Conservation (phyloP, 2,888 invertebrate species). For the Rhagonycha lutea region DNA sequence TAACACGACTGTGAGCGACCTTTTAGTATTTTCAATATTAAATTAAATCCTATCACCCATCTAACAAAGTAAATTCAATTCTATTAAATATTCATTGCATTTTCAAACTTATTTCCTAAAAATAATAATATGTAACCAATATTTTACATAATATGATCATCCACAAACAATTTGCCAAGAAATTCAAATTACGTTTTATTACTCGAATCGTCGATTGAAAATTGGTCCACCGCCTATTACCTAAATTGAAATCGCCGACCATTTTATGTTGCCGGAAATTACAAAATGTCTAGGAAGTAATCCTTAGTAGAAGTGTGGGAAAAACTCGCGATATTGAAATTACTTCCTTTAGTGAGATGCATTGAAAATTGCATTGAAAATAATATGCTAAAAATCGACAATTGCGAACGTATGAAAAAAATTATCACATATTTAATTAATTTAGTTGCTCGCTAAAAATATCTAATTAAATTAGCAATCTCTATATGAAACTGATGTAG, state of each 20-base stretch:
- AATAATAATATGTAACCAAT: background rate
- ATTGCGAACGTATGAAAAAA: no score
- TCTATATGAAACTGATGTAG: background rate
- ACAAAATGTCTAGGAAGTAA: background rate
- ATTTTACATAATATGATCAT: background rate
- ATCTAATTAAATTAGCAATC: background rate
- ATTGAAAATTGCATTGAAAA: no score
- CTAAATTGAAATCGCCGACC: background rate
- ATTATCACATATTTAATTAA: background rate
- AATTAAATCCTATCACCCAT: background rate
- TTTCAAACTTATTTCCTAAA: background rate
- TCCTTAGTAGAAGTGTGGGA: background rate
- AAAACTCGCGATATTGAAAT: background rate
- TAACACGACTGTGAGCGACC: background rate
- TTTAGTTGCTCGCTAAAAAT: background rate
- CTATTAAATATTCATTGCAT: background rate
- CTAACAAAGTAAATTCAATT: background rate
- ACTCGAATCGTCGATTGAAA: background rate
- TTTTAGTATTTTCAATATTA: conserved; percentile 1
- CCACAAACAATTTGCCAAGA: background rate
- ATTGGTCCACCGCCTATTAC: background rate
- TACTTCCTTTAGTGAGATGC: background rate
- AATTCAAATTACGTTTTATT: background rate
- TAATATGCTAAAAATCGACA: no score
- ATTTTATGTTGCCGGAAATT: background rate